Base-by-base conservation (phyloP, 2,888 invertebrate genomes). In the Tiliacea citrago region DNA sequence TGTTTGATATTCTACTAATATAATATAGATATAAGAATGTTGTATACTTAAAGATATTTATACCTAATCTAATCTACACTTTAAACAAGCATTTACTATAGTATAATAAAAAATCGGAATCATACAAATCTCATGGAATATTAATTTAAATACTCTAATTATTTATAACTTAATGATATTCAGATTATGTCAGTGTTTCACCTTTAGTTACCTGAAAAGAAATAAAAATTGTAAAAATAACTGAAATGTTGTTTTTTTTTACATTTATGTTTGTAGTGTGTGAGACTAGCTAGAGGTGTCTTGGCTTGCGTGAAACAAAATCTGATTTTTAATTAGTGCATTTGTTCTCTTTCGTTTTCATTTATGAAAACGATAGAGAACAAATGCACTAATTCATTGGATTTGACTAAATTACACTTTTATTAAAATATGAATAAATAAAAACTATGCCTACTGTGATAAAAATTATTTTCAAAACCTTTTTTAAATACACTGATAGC, bases 121-220 rank as follows among this genome's bases (percentile, higher is more conserved):
- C 21, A 60, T 73, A 78, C 62, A 78, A 73, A 82, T 82, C 79
- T 86, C 73, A 74, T 70, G 60, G 67, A 82, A 82, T 70, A 72
- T 71, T 65, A 76, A 86, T 68, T 81, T 76, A 75, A 76, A 86
- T 66, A 60, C 42, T 60, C 53, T 81, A 80, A 77, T 75, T 77
- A 73, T 55, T 70, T 21, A 68, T 69, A 53, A 75, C 68, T 82
- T 82, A 85, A 58, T n/a, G 24, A 39, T 71, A 85, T 55, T 85
- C 74, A 75, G 66, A 80, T 96, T 97, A 98, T 93, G 98, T 98
- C 86, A 98, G 95, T 5, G 98, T 98, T 96, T 98, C 98, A 70
- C 98, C 98, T 97, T 98, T 98, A 18, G 98, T 98, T 62, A 98
- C 98, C 98, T 98, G 95, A 69, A 96, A 91, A 88, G 82, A 89